Evolutionary conservation across 2,113 vertebrate species (phyloP).

Genomic region (Eptesicus fuscus): DNA sequence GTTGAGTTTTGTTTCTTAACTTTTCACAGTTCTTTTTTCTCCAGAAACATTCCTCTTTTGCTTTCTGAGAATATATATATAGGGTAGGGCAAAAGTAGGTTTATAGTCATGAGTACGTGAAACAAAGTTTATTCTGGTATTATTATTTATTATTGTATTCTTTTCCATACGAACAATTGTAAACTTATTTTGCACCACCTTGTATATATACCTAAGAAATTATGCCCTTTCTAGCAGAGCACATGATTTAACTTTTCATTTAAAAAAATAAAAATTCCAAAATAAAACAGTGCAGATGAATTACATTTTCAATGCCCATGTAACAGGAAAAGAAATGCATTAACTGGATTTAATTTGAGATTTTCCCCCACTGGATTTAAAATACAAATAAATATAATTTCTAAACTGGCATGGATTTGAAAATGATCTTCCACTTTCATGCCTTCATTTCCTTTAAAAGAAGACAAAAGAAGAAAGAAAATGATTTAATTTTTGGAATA

Average conservation of each 20-base stretch:
- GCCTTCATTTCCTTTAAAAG: background rate
- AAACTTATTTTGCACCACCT: background rate
- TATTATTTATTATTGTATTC: background rate
- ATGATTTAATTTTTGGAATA: background rate
- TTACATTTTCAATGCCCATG: background rate
- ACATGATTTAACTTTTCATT: background rate
- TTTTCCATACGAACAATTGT: background rate
- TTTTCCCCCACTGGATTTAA: background rate
- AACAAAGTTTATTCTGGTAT: background rate
- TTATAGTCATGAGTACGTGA: background rate
- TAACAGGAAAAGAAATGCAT: background rate
- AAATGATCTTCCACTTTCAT: background rate
- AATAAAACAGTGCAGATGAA: background rate
- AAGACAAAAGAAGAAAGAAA: background rate
- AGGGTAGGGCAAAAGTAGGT: background rate
- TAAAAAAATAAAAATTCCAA: slow-evolving; percentile 16
- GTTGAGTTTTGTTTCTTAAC: background rate
- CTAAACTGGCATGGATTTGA: background rate
- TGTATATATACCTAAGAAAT: background rate
- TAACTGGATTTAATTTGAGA: background rate
- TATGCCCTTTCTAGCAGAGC: background rate
- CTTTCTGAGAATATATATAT: background rate
- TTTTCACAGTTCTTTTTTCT: slow-evolving; percentile 3
- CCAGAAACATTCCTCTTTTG: background rate
- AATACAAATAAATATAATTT: slow-evolving; percentile 1